phyloP scores from a whole-genome alignment of 2,113 vertebrate species.

The human (Homo sapiens) region GRCh38 chr22:45567001-45567500 shows the following conservation, averaged over 20 bases:
- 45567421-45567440: no score
- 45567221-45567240: background rate
- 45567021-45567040: background rate
- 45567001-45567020: accelerated
- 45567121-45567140: background rate
- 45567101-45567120: background rate
- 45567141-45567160: no score
- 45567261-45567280: background rate
- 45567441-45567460: no score
- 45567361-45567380: no score
- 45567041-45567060: background rate
- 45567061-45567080: accelerated
- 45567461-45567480: no score
- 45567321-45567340: accelerated
- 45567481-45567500: no score
- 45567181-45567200: background rate
- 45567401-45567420: no score
- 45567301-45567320: background rate
- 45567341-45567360: no score
- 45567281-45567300: background rate
- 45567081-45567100: no score
- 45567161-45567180: background rate
- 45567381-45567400: no score
- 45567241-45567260: background rate
- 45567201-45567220: background rate